Evolutionary conservation across 1,140 invertebrate species (phyloP).

Genomic region (Drosophila parabipectinata): DNA sequence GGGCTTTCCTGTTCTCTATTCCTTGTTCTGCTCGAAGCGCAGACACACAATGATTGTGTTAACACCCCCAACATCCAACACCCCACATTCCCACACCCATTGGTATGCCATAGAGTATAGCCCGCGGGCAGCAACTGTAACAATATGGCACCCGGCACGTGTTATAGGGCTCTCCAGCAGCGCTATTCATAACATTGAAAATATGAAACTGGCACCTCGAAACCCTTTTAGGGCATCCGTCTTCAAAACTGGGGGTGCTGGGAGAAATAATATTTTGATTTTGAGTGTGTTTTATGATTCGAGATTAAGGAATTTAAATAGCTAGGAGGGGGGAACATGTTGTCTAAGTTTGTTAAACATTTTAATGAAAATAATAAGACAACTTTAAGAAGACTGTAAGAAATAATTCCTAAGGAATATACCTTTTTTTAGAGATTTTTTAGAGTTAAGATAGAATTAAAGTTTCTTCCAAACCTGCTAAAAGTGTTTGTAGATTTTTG

Average conservation of each 20-base stretch:
- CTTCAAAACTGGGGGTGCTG: not conserved
- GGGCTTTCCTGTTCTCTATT: constrained; percentile 14
- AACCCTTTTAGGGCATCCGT: constrained; percentile 37
- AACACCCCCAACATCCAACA: constrained; percentile 61
- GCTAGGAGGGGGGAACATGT: not conserved
- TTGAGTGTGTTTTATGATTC: constrained; percentile 1
- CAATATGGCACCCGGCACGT: constrained; percentile 74
- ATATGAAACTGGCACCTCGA: constrained; percentile 41
- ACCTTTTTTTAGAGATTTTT: too few relatives aligned
- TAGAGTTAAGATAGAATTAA: too few relatives aligned
- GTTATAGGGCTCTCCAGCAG: constrained; percentile 49
- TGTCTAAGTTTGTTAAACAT: not conserved
- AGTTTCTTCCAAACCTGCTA: too few relatives aligned
- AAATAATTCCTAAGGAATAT: not conserved
- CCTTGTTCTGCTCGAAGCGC: constrained; percentile 5
- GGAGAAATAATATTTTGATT: constrained; percentile 30
- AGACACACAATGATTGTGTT: constrained; percentile 74
- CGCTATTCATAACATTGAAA: constrained; percentile 31
- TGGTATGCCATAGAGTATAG: constrained; percentile 12
- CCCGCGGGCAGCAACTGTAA: constrained; percentile 42
- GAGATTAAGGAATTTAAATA: not conserved
- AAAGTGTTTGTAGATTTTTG: not conserved
- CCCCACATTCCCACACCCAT: constrained; percentile 21
- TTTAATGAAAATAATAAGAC: not conserved
- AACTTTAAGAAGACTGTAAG: too few relatives aligned